These are phyloP conservation scores for Reticulitermes speratus DNA, from an alignment of 1,140 invertebrate species.

Conservation along the genomic window DNA sequence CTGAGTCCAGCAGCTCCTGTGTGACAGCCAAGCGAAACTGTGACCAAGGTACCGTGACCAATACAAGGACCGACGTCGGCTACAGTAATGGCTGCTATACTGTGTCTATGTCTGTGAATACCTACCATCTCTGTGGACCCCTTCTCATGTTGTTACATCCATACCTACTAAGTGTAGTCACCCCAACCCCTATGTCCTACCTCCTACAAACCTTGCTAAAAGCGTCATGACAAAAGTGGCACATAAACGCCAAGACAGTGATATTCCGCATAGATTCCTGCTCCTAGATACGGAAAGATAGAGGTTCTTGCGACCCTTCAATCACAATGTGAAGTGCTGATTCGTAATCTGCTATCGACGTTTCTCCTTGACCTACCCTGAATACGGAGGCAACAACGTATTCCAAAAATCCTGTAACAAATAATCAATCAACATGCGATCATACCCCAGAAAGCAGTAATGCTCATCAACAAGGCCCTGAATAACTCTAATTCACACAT, in stretches of 20 bases:
- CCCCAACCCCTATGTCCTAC: background rate
- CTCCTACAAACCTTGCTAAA: background rate
- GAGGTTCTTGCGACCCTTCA: too few species aligned
- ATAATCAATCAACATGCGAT: too few species aligned
- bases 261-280: too few species aligned
- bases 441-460: too few species aligned
- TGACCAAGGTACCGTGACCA: slow-evolving; percentile 10
- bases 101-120: background rate
- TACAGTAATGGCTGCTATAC: background rate
- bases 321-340: too few species aligned
- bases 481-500: too few species aligned
- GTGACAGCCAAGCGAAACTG: slow-evolving; percentile 8
- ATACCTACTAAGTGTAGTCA: background rate
- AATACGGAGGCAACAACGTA: too few species aligned
- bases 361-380: too few species aligned
- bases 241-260: background rate
- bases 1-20: background rate
- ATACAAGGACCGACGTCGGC: background rate
- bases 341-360: too few species aligned
- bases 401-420: too few species aligned
- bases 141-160: background rate
- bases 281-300: too few species aligned
- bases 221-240: background rate
- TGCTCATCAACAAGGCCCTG: too few species aligned
- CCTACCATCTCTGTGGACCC: background rate